Base-by-base conservation (phyloP, 1,140 invertebrate species). In the Ips nitidus region DNA sequence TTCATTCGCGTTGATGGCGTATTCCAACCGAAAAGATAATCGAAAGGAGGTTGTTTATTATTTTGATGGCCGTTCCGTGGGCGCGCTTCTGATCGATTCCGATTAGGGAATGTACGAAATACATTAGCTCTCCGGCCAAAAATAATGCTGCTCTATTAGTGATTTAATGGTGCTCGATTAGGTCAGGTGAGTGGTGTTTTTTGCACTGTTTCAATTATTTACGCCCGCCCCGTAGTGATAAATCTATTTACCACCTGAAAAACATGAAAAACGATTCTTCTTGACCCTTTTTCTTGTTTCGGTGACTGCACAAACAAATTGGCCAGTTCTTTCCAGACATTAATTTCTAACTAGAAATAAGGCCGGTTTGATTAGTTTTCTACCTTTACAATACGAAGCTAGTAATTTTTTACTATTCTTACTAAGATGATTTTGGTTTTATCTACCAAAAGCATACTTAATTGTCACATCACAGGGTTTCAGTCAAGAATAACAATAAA, bases 11-110 rank as follows among this genome's bases (percentile, higher is more conserved):
- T 40, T 63, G 41, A 50, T 41, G 38, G 3, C 45, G 45, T 63
- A 63, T 63, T 63, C 61, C 45, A 52, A 63, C 47, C 50, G 6
- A 50, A 53, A n/a, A 58, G 57, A 61, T 53, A 60, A 69, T 58
- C 56, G 50, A 69, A 69, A 61, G 40, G 6, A 40, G 53, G 58
- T 61, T 69, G 56, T 69, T 69, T 58, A 69, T 69, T 66, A 66
- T 66, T 66, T 66, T 50, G 66, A 69, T 58, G 41, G 66, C 66
- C 50, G 42, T 69, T 69, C 42, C 55, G 55, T 69, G 58, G 66
- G 41, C n/a, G 66, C 45, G 55, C 56, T 42, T 50, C 40, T 66
- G 52, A 66, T 66, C 64, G 55, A 69, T 47, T 69, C 57, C 56
- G 45, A 60, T 66, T 66, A 66, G 64, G 41, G 43, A 66, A 66